Base-by-base conservation (phyloP, 2,113 vertebrate species). In the Lanius ludovicianus region DNA sequence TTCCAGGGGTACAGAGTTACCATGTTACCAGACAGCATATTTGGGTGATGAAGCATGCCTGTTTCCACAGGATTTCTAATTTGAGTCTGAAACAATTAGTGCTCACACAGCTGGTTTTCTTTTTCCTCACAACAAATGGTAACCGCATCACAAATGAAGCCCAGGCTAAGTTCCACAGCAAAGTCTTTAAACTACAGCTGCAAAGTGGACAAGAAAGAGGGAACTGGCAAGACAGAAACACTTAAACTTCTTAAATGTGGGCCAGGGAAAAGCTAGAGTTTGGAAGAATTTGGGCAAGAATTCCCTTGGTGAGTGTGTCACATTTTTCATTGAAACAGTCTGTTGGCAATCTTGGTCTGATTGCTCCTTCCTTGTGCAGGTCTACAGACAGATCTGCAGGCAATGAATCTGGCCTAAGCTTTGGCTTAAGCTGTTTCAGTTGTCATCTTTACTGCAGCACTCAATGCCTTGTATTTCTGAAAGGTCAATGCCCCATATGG, bases 181-280 rank as follows among this genome's bases (percentile, higher is more conserved):
- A 87, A 87, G 47, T 62, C 94, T 89, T 90, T 74, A 80, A 97
- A 79, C 12, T 81, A 41, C 41, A 94, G 30, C 88, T 96, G 78
- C 27, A 46, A 88, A 82, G 47, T 10, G 9, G 24, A 35, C 37
- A 62, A 83, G 56, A n/a, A 56, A 75, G 47, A 59, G 10, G 13
- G 11, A 75, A 49, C 60, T 35, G 16, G 49, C 30, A 67, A 42
- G 47, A 78, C 28, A n/a, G 24, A 82, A 90, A 57, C 11, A n/a
- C 27, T 37, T 31, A 47, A 22, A 28, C 27, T 79, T 57, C 14
- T 39, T 57, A 75, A 60, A 21, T 1, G 4, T 2, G 15, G 9
- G 16, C 37, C 23, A 2, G 30, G 77, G 28, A 41, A 93, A 62
- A 67, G 17, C 4, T 69, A 23, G 15, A 15, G 60, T 80, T 73